Percentiles rank a stretch among this genome's conserved stretches.
phyloP scores from a whole-genome alignment of 1,140 invertebrate species.

The Tetragnatha versicolor region DNA sequence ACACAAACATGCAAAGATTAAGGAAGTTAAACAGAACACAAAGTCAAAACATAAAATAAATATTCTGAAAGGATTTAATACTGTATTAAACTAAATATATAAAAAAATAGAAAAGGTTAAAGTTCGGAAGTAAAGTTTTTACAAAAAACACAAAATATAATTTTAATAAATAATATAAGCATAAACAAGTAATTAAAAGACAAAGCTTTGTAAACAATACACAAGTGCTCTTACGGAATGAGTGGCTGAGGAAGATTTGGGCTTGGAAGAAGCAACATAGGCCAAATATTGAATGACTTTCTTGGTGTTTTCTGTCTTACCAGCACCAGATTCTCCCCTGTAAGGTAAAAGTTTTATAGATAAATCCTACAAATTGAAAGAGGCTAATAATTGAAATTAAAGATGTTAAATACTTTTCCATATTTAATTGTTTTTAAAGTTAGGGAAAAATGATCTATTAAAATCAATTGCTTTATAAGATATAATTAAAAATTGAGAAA shows the following conservation, averaged over 20 bases:
- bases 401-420: too few species aligned
- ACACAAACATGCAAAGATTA: neutral
- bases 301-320: slow-evolving; percentile 99
- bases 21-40: neutral
- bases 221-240: slow-evolving; percentile 77
- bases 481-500: too few species aligned
- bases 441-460: too few species aligned
- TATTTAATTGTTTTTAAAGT: too few species aligned
- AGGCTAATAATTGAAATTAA: too few species aligned
- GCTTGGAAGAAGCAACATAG: slow-evolving; percentile 96
- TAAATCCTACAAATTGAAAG: too few species aligned
- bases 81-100: neutral
- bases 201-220: neutral
- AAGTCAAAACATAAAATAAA: neutral
- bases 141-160: too few species aligned
- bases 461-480: too few species aligned
- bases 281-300: slow-evolving; percentile 99
- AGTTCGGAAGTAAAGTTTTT: too few species aligned
- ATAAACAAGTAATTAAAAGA: neutral
- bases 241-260: slow-evolving; percentile 68
- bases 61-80: neutral
- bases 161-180: neutral
- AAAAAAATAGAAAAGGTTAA: neutral
- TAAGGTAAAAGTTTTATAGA: neutral
- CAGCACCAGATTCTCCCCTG: slow-evolving; percentile 97